These are phyloP conservation scores for Teleopsis dalmanni DNA, from an alignment of 1,140 invertebrate genomes.

Conservation along the genomic window DNA sequence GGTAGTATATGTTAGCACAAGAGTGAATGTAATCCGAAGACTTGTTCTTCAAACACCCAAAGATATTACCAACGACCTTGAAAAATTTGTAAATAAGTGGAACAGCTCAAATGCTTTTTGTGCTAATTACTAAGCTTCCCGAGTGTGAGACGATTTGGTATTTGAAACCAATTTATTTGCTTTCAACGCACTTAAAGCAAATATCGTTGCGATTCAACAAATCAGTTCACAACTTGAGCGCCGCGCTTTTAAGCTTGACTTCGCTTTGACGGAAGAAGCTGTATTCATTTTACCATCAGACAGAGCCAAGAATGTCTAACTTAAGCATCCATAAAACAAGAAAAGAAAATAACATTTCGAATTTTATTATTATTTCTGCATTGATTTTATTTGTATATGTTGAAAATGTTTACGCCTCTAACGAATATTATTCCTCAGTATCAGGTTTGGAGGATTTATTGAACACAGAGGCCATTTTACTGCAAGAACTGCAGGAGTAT, in stretches of 20 bases:
- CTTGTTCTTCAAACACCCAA: too few species aligned
- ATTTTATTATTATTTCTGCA: not conserved
- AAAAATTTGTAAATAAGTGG: too few species aligned
- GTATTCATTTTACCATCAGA: not conserved
- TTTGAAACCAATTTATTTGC: too few species aligned
- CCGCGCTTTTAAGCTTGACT: not conserved
- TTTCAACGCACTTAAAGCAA: not conserved
- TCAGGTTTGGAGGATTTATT: slow-evolving; percentile 80
- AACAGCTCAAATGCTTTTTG: too few species aligned
- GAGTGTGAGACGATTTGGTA: too few species aligned
- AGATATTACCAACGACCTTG: too few species aligned
- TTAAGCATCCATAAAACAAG: not conserved
- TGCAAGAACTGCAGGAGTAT: slow-evolving; percentile 70
- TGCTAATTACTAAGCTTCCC: too few species aligned
- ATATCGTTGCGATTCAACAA: not conserved
- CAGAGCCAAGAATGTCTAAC: not conserved
- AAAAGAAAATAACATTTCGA: not conserved
- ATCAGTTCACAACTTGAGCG: not conserved
- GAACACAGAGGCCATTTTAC: slow-evolving; percentile 75
- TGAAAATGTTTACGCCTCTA: not conserved
- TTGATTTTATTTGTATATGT: not conserved
- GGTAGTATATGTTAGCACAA: too few species aligned
- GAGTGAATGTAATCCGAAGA: too few species aligned
- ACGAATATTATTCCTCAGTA: slow-evolving; percentile 79
- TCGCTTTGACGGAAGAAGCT: not conserved